A percentile compares a stretch with the other conserved stretches of the same genome.
Evolutionary conservation across 2,888 invertebrate species (phyloP).

Genomic region (Cryptus viduatorius): DNA sequence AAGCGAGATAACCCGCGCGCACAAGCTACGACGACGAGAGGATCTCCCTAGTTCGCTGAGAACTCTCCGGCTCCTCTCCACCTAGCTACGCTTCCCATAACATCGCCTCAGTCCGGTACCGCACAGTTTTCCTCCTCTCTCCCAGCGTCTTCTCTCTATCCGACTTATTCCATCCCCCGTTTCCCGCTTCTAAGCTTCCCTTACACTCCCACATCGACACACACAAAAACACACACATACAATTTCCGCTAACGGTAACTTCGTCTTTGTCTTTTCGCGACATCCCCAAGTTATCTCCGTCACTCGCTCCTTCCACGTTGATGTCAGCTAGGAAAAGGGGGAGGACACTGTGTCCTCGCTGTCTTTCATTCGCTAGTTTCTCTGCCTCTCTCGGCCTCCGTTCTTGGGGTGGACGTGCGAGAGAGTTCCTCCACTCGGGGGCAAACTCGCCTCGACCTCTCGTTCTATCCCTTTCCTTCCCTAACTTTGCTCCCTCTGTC

Average conservation of each 20-base stretch:
- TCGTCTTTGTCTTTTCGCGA: slow-evolving; percentile 45
- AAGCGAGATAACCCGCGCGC: slow-evolving; percentile 62
- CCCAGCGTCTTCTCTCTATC: slow-evolving; percentile 68
- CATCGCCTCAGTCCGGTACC: slow-evolving; percentile 54
- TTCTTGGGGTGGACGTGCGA: slow-evolving; percentile 44
- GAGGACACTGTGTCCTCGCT: slow-evolving; percentile 42
- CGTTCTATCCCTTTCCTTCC: slow-evolving; percentile 52
- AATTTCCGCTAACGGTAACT: slow-evolving; percentile 27
- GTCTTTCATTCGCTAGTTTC: slow-evolving; percentile 55
- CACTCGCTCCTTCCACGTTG: slow-evolving; percentile 7
- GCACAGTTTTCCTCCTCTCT: slow-evolving; percentile 67
- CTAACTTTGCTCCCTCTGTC: slow-evolving; percentile 50
- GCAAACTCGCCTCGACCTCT: slow-evolving; percentile 60
- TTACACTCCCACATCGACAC: neutral
- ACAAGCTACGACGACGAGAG: slow-evolving; percentile 71
- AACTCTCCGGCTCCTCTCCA: slow-evolving; percentile 43
- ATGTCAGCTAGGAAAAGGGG: slow-evolving; percentile 7
- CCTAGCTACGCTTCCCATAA: slow-evolving; percentile 44
- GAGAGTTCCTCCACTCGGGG: slow-evolving; percentile 50
- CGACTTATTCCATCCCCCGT: slow-evolving; percentile 48
- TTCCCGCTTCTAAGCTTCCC: slow-evolving; percentile 27
- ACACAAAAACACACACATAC: slow-evolving; percentile 23
- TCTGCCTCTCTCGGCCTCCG: slow-evolving; percentile 29
- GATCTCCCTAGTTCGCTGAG: slow-evolving; percentile 72
- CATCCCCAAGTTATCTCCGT: slow-evolving; percentile 44